Conservation (phyloP, 2,888 invertebrate genomes). For the Dorcus parallelipipedus region DNA sequence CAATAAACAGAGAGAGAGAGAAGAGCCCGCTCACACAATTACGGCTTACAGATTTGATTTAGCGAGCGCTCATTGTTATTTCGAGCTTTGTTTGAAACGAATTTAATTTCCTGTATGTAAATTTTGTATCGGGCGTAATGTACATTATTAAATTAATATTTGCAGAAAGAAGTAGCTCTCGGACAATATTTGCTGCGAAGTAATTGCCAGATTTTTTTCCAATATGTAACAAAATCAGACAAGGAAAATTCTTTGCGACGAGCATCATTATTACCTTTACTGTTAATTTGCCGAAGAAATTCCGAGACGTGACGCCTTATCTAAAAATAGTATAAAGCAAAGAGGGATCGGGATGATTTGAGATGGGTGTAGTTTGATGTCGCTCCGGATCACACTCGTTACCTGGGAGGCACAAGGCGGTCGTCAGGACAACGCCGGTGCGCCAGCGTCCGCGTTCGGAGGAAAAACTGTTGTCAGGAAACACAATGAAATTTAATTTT, state of each 20-base stretch:
- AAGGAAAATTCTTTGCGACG: neutral
- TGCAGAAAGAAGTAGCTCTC: too few relatives aligned
- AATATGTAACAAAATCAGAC: neutral
- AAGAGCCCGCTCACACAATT: neutral
- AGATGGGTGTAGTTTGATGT: conserved; percentile 14
- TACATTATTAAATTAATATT: neutral
- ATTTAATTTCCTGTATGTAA: conserved; percentile 11
- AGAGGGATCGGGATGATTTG: conserved; percentile 15
- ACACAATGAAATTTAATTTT: conserved; percentile 24
- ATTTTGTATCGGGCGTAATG: neutral
- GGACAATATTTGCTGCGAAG: too few relatives aligned
- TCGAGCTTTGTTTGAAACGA: neutral
- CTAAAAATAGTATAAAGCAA: conserved; percentile 1
- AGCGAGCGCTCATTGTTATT: conserved; percentile 9
- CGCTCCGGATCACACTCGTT: conserved; percentile 18
- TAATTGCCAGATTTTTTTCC: too few relatives aligned
- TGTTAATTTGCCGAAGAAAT: neutral
- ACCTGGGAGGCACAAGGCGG: conserved; percentile 20
- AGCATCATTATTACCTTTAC: neutral
- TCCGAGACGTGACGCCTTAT: neutral
- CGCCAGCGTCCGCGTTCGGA: neutral
- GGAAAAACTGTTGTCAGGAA: conserved; percentile 13
- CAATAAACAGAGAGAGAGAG: too few relatives aligned
- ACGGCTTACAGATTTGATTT: conserved; percentile 1
- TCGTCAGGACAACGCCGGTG: conserved; percentile 22